Base-by-base conservation (phyloP, 35 echinoderm and acorn worm species). In the Lytechinus pictus region DNA sequence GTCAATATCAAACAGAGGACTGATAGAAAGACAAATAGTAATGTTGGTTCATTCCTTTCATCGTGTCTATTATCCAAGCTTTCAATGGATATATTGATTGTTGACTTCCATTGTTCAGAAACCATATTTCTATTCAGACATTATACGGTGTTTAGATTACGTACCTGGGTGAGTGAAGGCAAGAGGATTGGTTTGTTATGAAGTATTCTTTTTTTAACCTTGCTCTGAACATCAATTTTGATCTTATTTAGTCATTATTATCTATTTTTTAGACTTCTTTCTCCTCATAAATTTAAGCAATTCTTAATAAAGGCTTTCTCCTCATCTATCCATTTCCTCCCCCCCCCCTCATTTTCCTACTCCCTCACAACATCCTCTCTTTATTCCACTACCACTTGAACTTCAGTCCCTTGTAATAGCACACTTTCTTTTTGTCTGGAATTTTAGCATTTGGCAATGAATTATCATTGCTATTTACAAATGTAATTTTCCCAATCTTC, bases 1-100 rank as follows among this genome's bases (percentile, higher is more conserved):
- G 66, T 79, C 66, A 79, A 79, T 79, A 79, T 79, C 66, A 79
- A 79, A 79, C 66, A 79, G 66, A 79, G 21, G 19, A 79, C n/a
- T 27, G 19, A 79, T 4, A 79, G 19, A 24, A 7, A 14, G 66
- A 79, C 66, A 79, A 79, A 79, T 44, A 44, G 33, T 24, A 24
- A 79, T 6, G 21, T 79, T 79, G 2, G n/a, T 24, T 79, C 66
- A 6, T 79, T 79, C 66, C 66, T 79, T 79, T 79, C 66, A 79
- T 79, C 66, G 8, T 79, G 66, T n/a, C 66, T 24, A 19, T 79
- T 79, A 19, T 79, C n/a, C 66, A 7, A 1, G 16, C 66, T n/a
- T 24, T 79, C 66, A 79, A 79, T 79, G 66, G 66, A 79, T 79
- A n/a, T 79, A 79, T 79, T 16, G 66, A 79, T 79, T 79, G 66